Evolutionary conservation across 2,797 vertebrate species (phyloP).

Genomic region (Scolopax rusticola): DNA sequence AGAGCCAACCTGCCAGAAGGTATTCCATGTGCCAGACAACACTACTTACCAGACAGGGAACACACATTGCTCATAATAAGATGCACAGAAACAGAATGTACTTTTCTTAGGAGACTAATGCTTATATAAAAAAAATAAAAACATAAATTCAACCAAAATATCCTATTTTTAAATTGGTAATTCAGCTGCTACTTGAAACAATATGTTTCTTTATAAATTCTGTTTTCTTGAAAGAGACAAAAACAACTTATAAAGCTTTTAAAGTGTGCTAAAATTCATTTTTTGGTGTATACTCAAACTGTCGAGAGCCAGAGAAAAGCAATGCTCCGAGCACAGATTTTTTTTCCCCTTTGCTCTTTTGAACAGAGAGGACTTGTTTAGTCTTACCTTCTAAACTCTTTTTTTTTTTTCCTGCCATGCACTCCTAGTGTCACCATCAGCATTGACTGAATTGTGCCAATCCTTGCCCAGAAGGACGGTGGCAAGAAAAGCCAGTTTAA

Average conservation of each 20-base stretch:
- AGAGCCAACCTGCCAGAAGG: slow-evolving; percentile 10
- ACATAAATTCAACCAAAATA: neutral
- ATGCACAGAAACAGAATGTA: slow-evolving; percentile 17
- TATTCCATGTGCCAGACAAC: neutral
- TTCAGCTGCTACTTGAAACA: neutral
- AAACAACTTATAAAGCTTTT: neutral
- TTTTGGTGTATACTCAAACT: neutral
- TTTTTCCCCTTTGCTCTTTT: neutral
- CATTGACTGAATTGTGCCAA: neutral
- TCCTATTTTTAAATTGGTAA: neutral
- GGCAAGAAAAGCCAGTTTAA: neutral
- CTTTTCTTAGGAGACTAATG: neutral
- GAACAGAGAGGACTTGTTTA: neutral
- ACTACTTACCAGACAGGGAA: neutral
- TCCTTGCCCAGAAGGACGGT: neutral
- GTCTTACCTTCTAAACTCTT: slow-evolving; percentile 28
- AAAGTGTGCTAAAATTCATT: neutral
- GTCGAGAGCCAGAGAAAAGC: neutral
- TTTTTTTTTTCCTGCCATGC: neutral
- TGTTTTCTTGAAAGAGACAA: neutral
- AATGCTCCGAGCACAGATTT: neutral
- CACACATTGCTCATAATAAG: neutral
- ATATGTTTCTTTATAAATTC: neutral
- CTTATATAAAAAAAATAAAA: neutral
- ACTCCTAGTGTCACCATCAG: accelerated